Conservation (phyloP, 1,140 invertebrate genomes). For the Phymorhynchus buccinoides region DNA sequence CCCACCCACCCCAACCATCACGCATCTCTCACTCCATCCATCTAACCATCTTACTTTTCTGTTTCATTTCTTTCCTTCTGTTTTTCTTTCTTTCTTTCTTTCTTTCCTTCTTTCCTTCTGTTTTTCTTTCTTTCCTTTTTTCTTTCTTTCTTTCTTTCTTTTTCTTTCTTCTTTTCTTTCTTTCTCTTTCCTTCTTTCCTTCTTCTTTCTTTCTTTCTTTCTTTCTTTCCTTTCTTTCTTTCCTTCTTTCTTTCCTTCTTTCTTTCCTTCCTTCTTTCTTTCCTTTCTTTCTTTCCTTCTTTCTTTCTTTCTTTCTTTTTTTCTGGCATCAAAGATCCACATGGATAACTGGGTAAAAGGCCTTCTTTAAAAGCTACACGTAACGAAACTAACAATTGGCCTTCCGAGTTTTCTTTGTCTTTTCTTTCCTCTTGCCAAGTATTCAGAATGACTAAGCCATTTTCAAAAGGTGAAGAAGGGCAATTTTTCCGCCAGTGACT, state of each 20-base stretch:
- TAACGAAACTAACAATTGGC: no score
- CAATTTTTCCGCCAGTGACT: no score
- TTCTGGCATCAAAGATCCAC: no score
- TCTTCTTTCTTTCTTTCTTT: neutral
- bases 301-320: neutral
- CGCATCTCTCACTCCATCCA: neutral
- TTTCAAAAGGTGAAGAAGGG: no score
- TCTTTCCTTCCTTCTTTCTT: neutral
- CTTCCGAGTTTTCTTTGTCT: no score
- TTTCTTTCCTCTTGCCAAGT: no score
- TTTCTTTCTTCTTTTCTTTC: neutral
- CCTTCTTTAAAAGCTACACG: no score
- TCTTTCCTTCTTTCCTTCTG: neutral
- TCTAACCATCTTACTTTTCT: neutral
- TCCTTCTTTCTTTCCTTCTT: neutral
- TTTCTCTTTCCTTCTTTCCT: no score
- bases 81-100: constrained; percentile 7
- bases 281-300: neutral
- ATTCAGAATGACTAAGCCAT: no score
- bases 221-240: neutral
- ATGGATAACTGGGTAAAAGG: no score
- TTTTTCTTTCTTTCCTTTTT: neutral
- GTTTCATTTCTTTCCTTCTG: no score
- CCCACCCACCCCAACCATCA: neutral
- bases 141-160: neutral